A percentile compares a stretch with the other conserved stretches of the same genome.
phyloP scores from a whole-genome alignment of 2,113 vertebrate species.

The Apodemus sylvaticus region DNA sequence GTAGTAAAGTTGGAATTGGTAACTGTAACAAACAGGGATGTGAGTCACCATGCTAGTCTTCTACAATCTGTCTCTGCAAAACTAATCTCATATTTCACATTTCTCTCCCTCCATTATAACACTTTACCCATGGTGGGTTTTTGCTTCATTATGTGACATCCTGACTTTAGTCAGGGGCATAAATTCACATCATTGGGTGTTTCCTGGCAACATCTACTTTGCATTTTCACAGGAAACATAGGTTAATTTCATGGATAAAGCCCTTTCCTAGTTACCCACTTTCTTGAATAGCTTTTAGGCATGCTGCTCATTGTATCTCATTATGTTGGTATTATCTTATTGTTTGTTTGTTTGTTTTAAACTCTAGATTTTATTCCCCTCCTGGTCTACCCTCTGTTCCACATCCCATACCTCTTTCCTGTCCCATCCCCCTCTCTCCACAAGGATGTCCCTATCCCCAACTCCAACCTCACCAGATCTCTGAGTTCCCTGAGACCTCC shows the following conservation, averaged over 20 bases:
- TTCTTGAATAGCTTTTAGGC: not conserved
- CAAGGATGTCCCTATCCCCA: no score
- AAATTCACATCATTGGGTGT: not conserved
- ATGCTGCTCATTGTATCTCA: not conserved
- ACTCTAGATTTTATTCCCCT: no score
- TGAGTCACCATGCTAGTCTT: not conserved
- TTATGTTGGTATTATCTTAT: not conserved
- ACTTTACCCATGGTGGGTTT: not conserved
- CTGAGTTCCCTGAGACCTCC: no score
- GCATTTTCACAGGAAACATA: not conserved
- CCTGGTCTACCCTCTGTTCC: no score
- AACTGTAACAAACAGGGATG: not conserved
- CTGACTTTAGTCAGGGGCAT: not conserved
- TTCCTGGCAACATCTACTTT: not conserved
- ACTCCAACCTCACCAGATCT: no score
- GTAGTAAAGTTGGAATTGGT: slow-evolving; percentile 46
- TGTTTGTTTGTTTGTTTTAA: no score
- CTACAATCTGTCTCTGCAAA: not conserved
- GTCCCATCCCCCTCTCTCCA: no score
- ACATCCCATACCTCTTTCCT: no score
- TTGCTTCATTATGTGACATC: not conserved
- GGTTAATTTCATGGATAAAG: not conserved
- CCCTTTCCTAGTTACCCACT: not conserved
- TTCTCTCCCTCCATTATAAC: not conserved
- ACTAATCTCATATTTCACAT: not conserved